Evolutionary conservation across 2,888 invertebrate genomes (phyloP).

Genomic region (Tetragnatha montana): DNA sequence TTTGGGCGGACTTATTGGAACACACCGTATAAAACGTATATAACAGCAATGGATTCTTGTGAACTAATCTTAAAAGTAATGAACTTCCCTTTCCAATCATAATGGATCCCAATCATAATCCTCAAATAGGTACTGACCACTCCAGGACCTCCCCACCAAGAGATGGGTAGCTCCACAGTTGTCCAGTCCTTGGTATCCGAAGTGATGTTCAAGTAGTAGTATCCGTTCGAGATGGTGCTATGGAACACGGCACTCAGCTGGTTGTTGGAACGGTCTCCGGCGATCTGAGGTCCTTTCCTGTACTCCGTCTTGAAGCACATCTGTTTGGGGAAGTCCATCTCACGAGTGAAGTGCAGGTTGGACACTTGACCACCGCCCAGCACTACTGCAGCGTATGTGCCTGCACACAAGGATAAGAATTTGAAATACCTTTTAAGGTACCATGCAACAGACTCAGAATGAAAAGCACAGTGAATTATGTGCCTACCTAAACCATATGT

Average conservation of each 20-base stretch:
- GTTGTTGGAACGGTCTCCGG: constrained; percentile 59
- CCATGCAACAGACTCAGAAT: background rate
- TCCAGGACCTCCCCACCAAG: constrained; percentile 67
- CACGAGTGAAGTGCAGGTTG: constrained; percentile 55
- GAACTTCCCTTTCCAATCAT: no score
- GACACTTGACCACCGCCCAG: constrained; percentile 51
- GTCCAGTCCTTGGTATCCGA: constrained; percentile 66
- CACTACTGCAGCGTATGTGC: constrained; percentile 58
- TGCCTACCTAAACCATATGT: background rate
- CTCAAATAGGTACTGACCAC: constrained; percentile 28
- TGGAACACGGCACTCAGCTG: constrained; percentile 54
- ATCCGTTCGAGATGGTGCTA: constrained; percentile 52
- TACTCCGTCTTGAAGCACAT: constrained; percentile 62
- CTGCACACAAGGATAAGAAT: constrained; percentile 14
- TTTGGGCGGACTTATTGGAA: no score
- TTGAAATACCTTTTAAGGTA: background rate
- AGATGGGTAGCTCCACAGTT: constrained; percentile 56
- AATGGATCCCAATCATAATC: no score
- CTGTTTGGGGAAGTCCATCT: constrained; percentile 47
- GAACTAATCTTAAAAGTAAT: no score
- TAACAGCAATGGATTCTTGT: no score
- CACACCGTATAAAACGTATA: no score
- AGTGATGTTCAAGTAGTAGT: constrained; percentile 63
- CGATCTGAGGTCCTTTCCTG: constrained; percentile 64
- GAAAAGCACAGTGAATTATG: background rate